Conservation (phyloP, 2,888 invertebrate genomes). For the Amorpha juglandis region DNA sequence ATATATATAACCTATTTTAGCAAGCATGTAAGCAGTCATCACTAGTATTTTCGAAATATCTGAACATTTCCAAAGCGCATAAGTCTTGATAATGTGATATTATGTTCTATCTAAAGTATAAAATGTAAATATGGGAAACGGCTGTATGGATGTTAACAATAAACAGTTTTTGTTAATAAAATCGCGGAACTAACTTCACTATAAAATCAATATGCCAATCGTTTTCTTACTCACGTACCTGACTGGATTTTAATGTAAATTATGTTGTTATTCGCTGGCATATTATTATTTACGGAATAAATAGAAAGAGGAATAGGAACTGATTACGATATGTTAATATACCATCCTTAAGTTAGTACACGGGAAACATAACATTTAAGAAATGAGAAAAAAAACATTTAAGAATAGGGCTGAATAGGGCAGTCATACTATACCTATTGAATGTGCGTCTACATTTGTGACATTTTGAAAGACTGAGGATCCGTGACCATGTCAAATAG, state of each 20-base stretch:
- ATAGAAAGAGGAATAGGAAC: neutral
- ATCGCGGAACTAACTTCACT: constrained; percentile 14
- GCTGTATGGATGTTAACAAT: neutral
- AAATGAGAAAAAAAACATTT: too few species aligned
- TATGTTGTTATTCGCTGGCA: neutral
- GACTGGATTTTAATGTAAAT: constrained; percentile 16
- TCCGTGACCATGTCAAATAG: too few species aligned
- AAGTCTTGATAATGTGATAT: neutral
- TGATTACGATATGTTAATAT: neutral
- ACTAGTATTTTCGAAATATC: too few species aligned
- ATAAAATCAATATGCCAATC: constrained; percentile 23
- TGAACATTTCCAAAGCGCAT: too few species aligned
- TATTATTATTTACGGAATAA: constrained; percentile 3
- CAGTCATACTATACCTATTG: too few species aligned
- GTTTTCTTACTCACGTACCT: constrained; percentile 9
- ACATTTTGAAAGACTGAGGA: too few species aligned
- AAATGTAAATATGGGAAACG: constrained; percentile 6
- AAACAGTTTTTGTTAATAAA: constrained; percentile 9
- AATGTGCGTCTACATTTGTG: too few species aligned
- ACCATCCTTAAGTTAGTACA: neutral
- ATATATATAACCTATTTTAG: too few species aligned
- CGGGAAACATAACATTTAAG: too few species aligned
- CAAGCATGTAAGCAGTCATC: too few species aligned
- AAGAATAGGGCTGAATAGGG: too few species aligned
- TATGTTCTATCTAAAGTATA: neutral